These are phyloP conservation scores for Diphyllodes magnificus DNA, from an alignment of 2,113 vertebrate genomes.

Conservation along the genomic window DNA sequence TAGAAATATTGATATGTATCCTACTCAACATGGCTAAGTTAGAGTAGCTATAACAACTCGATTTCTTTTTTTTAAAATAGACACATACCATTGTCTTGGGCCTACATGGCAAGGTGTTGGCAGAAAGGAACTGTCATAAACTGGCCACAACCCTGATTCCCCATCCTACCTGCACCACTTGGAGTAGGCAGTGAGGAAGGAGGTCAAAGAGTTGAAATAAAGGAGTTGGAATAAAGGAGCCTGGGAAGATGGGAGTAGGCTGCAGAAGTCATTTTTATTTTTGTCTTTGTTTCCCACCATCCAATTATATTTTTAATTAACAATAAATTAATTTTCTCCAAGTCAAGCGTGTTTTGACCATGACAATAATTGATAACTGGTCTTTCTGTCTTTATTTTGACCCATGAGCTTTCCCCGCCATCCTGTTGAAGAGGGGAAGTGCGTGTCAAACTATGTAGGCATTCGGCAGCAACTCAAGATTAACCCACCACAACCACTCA, in stretches of 20 bases:
- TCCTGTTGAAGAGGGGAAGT: not conserved
- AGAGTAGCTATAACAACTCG: not conserved
- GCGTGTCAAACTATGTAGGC: not conserved
- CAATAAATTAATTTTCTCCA: not conserved
- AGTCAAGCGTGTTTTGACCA: not conserved
- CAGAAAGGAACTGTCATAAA: not conserved
- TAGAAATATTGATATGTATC: not conserved
- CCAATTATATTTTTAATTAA: not conserved
- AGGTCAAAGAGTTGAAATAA: not conserved
- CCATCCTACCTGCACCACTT: not conserved
- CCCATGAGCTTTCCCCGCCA: not conserved
- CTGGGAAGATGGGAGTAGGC: not conserved
- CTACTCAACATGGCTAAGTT: not conserved
- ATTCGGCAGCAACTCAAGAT: not conserved
- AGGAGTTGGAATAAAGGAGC: not conserved
- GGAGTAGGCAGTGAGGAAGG: not conserved
- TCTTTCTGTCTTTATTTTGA: not conserved
- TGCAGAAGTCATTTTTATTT: not conserved
- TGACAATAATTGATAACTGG: not conserved
- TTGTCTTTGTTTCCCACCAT: not conserved
- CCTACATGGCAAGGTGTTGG: not conserved
- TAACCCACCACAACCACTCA: not conserved
- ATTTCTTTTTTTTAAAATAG: not conserved
- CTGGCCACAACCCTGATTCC: not conserved
- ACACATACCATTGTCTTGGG: not conserved